A percentile compares a stretch with the other conserved stretches of the same genome.
Conservation (phyloP, 2,888 invertebrate genomes). For the Augiades crinisus region DNA sequence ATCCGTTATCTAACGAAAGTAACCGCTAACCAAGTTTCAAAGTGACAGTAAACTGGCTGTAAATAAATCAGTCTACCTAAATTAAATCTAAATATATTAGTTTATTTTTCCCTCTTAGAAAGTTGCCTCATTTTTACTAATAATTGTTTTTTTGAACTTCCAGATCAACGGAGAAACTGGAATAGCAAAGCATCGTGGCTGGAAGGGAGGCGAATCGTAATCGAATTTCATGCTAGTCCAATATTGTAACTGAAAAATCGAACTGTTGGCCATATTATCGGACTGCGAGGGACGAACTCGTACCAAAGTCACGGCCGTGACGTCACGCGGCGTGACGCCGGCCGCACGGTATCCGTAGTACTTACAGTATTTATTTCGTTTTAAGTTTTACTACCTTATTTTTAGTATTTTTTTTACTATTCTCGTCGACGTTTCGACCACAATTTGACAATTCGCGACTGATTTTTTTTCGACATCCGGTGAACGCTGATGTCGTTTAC, state of each 20-base stretch:
- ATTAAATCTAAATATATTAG: too few species aligned
- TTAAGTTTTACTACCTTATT: constrained; percentile 58
- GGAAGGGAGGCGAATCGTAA: constrained; percentile 44
- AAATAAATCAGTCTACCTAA: too few species aligned
- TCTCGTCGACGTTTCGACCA: constrained; percentile 29
- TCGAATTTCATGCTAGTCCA: constrained; percentile 79
- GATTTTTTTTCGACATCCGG: constrained; percentile 27
- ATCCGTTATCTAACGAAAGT: too few species aligned
- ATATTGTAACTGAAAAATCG: constrained; percentile 69
- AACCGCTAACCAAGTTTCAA: too few species aligned
- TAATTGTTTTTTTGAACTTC: constrained; percentile 32
- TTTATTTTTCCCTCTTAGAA: too few species aligned
- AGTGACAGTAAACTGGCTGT: too few species aligned
- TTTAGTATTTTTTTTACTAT: constrained; percentile 45
- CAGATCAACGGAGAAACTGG: constrained; percentile 30
- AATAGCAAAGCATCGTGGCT: constrained; percentile 27
- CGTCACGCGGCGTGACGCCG: too few species aligned
- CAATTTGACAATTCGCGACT: constrained; percentile 27
- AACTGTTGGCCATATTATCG: constrained; percentile 70
- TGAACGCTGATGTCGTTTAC: not conserved
- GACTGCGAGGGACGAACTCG: constrained; percentile 54
- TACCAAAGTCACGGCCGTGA: constrained; percentile 70
- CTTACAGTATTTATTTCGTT: constrained; percentile 80
- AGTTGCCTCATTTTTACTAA: too few species aligned
- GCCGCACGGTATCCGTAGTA: constrained; percentile 55